Evolutionary conservation across 2,888 invertebrate genomes (phyloP).

Genomic region (Cantharis nigra): DNA sequence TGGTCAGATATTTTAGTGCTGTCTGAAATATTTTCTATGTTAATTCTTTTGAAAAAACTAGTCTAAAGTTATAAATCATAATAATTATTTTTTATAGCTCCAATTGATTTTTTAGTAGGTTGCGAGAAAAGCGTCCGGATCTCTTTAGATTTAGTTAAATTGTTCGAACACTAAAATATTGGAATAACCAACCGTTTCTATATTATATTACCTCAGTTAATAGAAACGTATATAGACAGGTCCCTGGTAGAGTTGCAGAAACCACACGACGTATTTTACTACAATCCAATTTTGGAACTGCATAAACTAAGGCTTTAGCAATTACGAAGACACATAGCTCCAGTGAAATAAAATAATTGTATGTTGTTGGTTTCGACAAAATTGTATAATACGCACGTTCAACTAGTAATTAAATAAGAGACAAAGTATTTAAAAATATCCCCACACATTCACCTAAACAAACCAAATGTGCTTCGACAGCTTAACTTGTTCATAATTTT

Average conservation of each 20-base stretch:
- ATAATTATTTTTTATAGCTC: not conserved
- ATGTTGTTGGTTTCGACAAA: slow-evolving; percentile 26
- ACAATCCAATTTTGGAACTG: slow-evolving; percentile 56
- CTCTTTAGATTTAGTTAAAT: slow-evolving; percentile 19
- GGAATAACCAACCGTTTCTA: slow-evolving; percentile 16
- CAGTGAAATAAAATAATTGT: slow-evolving; percentile 34
- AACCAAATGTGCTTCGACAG: slow-evolving; percentile 24
- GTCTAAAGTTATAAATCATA: not conserved
- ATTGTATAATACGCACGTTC: slow-evolving; percentile 27
- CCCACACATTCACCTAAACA: slow-evolving; percentile 23
- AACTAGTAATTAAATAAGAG: slow-evolving; percentile 31
- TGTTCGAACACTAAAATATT: slow-evolving; percentile 13
- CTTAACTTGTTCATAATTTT: slow-evolving; percentile 38
- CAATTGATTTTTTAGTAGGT: not conserved
- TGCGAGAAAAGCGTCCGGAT: slow-evolving; percentile 6
- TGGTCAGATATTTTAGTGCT: not conserved
- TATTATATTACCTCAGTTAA: slow-evolving; percentile 54
- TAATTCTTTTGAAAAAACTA: not conserved
- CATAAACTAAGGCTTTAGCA: slow-evolving; percentile 54
- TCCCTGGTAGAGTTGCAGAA: slow-evolving; percentile 52
- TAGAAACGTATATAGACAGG: slow-evolving; percentile 51
- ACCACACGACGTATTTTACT: slow-evolving; percentile 56
- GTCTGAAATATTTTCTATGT: not conserved
- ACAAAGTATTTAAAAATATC: slow-evolving; percentile 25
- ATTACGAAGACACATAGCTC: slow-evolving; percentile 54